phyloP scores from a whole-genome alignment of 2,888 invertebrate species.

The Drosophila neutralis region DNA sequence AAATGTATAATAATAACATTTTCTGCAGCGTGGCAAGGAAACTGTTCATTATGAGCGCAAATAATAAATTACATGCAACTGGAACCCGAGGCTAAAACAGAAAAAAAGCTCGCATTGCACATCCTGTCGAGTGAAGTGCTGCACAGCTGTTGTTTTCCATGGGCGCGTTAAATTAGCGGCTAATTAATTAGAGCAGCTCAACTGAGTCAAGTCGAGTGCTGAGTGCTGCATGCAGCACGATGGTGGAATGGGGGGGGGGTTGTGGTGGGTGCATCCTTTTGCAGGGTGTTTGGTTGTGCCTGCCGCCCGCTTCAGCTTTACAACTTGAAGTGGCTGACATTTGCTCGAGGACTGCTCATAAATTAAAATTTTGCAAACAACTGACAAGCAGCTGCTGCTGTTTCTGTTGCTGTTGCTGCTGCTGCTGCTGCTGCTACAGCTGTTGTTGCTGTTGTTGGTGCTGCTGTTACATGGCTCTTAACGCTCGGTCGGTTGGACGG shows the following conservation, averaged over 20 bases:
- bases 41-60: constrained; percentile 20
- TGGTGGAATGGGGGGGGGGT: not conserved
- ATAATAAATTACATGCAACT: constrained; percentile 36
- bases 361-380: constrained; percentile 49
- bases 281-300: not conserved
- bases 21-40: not conserved
- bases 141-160: constrained; percentile 36
- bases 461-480: constrained; percentile 16
- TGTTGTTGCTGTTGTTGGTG: constrained; percentile 1
- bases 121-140: constrained; percentile 53
- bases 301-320: constrained; percentile 3
- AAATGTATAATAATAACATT: not conserved
- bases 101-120: constrained; percentile 19
- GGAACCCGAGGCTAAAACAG: not conserved
- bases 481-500: constrained; percentile 1
- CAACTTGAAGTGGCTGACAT: constrained; percentile 40
- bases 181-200: constrained; percentile 69
- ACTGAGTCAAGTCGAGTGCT: constrained; percentile 37
- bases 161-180: constrained; percentile 77
- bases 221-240: constrained; percentile 1
- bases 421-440: not conserved
- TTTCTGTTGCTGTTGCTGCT: not conserved
- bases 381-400: constrained; percentile 26
- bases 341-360: constrained; percentile 45
- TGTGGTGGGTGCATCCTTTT: constrained; percentile 11